Evolutionary conservation across 2,888 invertebrate genomes (phyloP).

Genomic region (Chaetogeoica ovagalla): DNA sequence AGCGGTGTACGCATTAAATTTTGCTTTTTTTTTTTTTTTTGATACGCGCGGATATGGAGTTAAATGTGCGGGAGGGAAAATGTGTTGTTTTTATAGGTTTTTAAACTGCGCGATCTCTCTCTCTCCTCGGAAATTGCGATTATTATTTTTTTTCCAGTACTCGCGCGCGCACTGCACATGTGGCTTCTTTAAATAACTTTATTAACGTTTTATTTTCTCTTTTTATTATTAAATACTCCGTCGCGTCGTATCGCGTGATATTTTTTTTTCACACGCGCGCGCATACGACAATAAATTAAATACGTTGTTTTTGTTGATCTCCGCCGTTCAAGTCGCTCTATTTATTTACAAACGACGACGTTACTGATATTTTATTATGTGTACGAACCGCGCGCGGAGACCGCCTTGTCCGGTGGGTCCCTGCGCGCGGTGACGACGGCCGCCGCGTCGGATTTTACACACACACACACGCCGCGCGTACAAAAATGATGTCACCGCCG

Average conservation of each 20-base stretch:
- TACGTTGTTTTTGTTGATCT: conserved; percentile 29
- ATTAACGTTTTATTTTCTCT: conserved; percentile 10
- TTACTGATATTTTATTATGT: background rate
- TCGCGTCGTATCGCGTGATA: background rate
- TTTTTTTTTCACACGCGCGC: conserved; percentile 19
- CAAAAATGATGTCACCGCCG: conserved; percentile 31
- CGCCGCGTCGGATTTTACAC: too few species aligned
- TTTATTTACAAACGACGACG: conserved; percentile 10
- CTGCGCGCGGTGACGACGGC: too few species aligned
- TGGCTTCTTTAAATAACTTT: conserved; percentile 45
- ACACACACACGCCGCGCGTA: too few species aligned
- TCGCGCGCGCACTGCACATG: conserved; percentile 5
- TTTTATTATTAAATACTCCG: conserved; percentile 7
- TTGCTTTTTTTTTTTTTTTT: too few species aligned
- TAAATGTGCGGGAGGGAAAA: too few species aligned
- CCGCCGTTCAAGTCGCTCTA: background rate
- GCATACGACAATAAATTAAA: conserved; percentile 15
- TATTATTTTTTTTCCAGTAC: background rate
- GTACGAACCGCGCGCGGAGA: background rate
- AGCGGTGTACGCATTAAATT: too few species aligned
- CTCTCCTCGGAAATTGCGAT: background rate
- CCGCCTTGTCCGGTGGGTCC: conserved; percentile 8
- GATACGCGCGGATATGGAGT: too few species aligned
- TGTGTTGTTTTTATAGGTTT: background rate
- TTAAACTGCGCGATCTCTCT: background rate